phyloP scores from a whole-genome alignment of 2,888 invertebrate genomes.

The Cosmopolites sordidus region DNA sequence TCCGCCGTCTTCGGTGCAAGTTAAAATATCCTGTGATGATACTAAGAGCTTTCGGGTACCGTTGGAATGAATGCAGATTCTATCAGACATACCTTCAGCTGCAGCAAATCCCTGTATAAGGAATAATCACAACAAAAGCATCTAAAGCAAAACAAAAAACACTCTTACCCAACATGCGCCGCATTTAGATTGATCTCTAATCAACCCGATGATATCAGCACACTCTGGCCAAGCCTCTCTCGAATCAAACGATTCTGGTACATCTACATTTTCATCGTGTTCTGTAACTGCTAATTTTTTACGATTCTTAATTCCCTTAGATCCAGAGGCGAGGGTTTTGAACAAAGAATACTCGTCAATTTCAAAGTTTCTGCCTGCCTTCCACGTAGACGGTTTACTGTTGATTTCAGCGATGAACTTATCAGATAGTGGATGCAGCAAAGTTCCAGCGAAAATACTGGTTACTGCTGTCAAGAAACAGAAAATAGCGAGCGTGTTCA shows the following conservation, averaged over 20 bases:
- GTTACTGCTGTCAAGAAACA: neutral
- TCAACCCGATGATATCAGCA: conserved; percentile 66
- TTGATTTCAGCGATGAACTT: conserved; percentile 52
- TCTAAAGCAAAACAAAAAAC: no score
- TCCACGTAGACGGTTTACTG: conserved; percentile 65
- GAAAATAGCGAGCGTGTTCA: no score
- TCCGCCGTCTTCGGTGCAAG: conserved; percentile 13
- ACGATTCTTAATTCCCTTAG: conserved; percentile 2
- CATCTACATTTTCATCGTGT: conserved; percentile 10
- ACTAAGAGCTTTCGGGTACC: conserved; percentile 11
- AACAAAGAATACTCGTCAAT: conserved; percentile 46
- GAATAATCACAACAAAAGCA: no score
- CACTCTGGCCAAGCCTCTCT: conserved; percentile 74
- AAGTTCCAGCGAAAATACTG: neutral
- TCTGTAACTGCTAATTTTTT: neutral
- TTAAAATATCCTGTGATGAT: conserved; percentile 18
- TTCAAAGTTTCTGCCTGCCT: conserved; percentile 73
- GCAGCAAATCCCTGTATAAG: conserved; percentile 70
- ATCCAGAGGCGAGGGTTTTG: conserved; percentile 20
- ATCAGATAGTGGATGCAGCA: conserved; percentile 27
- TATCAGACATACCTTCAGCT: conserved; percentile 71
- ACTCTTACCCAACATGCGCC: conserved; percentile 74
- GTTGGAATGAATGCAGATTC: conserved; percentile 23
- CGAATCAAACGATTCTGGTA: conserved; percentile 76
- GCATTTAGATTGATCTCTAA: conserved; percentile 80